Evolutionary conservation across 2,113 vertebrate genomes (phyloP), one percentile per base, ranked within the genome.

Genomic region (Calonectris borealis): DNA sequence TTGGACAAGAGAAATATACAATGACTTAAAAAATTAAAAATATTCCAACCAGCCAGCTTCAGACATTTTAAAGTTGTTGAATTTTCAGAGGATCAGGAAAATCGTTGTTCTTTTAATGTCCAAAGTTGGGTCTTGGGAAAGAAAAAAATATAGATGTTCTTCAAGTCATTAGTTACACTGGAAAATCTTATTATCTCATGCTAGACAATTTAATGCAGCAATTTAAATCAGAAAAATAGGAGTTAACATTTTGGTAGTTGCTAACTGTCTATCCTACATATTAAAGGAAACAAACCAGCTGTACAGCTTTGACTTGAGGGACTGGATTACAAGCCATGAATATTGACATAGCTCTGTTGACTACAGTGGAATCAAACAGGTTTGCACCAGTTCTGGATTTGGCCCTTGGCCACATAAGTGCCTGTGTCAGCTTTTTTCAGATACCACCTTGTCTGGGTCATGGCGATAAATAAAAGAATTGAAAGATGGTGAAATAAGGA

Each of bases 11-110:
- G 13, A 77, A 80, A 57, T 2, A 8, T 6, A 3, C 14, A 31
- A 31, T 17, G 4, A 20, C 14, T 51, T 66, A 4, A 5, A 7
- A 46, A 36, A n/a, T 5, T 8, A 9, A 26, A 88, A 68, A 31
- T 0, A 61, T 77, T 72, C 18, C 22, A 84, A 12, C 0, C 0
- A 34, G 6, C 8, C 52, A 58, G 2, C 42, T 40, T 82, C 18
- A n/a, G 22, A 20, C 3, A 5, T 54, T 84, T 60, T 27, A 10
- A 69, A 27, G 5, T 2, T 38, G 9, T 10, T 18, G 26, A 72
- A 62, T 83, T 64, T 92, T 66, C 40, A 86, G 36, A 55, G 58
- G 8, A 46, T 29, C 8, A 1, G 13, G 51, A n/a, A 55, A 75
- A 52, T 15, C 4, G 3, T 69, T 72, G 9, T 32, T 38, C 13